Percentiles rank a stretch among this genome's conserved stretches.
phyloP scores from a whole-genome alignment of 2,113 vertebrate species.

The Eudorcas thomsonii region DNA sequence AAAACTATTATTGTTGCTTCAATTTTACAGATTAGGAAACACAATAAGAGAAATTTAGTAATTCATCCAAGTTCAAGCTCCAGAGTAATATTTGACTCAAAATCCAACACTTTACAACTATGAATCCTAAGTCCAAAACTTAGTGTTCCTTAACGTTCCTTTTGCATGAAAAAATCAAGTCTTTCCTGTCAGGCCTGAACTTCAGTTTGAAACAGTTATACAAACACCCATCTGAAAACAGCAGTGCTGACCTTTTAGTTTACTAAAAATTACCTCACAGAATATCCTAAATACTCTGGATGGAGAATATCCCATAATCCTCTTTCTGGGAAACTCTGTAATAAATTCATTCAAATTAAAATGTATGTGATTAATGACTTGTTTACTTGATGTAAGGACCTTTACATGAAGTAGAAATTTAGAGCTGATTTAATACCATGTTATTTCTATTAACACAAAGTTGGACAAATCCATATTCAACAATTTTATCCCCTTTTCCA shows the following conservation, averaged over 20 bases:
- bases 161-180: neutral
- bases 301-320: neutral
- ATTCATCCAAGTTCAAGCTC: neutral
- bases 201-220: neutral
- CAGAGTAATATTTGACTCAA: neutral
- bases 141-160: neutral
- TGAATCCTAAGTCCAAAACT: neutral
- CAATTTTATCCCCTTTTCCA: neutral
- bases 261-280: neutral
- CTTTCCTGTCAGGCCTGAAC: neutral
- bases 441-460: neutral
- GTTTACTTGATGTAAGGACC: neutral
- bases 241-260: neutral
- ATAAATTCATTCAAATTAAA: neutral
- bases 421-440: neutral
- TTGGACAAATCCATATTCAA: neutral
- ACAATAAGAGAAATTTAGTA: neutral
- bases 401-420: neutral
- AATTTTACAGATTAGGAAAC: constrained; percentile 1
- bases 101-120: neutral
- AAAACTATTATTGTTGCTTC: neutral
- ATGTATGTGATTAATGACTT: neutral
- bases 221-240: neutral
- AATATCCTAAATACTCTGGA: neutral
- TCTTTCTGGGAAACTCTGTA: neutral